These are phyloP conservation scores for Operophtera brumata DNA, from an alignment of 2,888 invertebrate species.

Conservation along the genomic window DNA sequence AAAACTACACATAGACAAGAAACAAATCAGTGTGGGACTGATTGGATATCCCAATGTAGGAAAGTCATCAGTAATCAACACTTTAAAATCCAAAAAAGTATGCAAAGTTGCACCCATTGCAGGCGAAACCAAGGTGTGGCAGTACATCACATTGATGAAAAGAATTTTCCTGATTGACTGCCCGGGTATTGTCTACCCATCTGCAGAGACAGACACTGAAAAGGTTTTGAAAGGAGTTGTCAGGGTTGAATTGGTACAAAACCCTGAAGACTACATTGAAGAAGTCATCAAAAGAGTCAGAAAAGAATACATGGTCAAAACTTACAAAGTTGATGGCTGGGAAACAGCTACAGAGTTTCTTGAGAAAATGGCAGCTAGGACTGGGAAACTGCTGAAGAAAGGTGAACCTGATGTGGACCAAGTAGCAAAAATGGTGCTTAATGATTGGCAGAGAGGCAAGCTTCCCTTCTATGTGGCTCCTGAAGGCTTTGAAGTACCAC, in stretches of 20 bases:
- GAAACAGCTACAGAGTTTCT: conserved; percentile 91
- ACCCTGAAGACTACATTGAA: conserved; percentile 96
- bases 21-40: conserved; percentile 99
- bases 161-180: conserved; percentile 99
- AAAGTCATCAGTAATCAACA: conserved; percentile 99
- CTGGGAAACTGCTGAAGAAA: conserved; percentile 95
- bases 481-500: conserved; percentile 87
- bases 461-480: conserved; percentile 96
- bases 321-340: conserved; percentile 94
- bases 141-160: conserved; percentile 98
- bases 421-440: conserved; percentile 96
- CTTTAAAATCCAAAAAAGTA: conserved; percentile 96
- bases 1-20: conserved; percentile 96
- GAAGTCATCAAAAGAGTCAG: conserved; percentile 93
- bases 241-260: conserved; percentile 95
- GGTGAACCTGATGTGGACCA: conserved; percentile 97
- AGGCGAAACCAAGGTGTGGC: conserved; percentile 99
- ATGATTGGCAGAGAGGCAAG: conserved; percentile 99
- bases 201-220: conserved; percentile 96
- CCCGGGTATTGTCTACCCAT: conserved; percentile 98
- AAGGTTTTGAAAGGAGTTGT: conserved; percentile 99
- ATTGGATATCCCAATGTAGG: conserved; percentile 99
- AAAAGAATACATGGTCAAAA: conserved; percentile 92
- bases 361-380: conserved; percentile 91
- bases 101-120: conserved; percentile 99